A percentile compares a stretch with the other conserved stretches of the same genome.
Evolutionary conservation across 1,140 invertebrate genomes (phyloP).

Genomic region (Drosophila burlai): DNA sequence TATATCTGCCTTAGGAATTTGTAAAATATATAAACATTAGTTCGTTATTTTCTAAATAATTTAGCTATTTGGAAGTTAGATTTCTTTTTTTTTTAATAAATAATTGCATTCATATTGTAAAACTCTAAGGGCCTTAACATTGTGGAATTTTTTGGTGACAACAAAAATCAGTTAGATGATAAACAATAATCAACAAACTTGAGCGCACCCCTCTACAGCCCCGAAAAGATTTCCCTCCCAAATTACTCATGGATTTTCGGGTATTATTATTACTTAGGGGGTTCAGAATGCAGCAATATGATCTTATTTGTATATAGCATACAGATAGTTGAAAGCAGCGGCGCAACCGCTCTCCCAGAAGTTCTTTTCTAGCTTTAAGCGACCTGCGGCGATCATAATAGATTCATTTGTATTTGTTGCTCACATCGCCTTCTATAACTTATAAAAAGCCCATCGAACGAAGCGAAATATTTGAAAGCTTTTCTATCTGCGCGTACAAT

Average conservation of each 20-base stretch:
- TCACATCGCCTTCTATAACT: slow-evolving; percentile 23
- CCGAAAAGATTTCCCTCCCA: not conserved
- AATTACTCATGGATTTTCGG: slow-evolving; percentile 1
- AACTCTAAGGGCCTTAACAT: no score
- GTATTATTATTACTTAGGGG: slow-evolving; percentile 1
- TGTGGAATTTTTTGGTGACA: no score
- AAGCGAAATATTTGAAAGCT: slow-evolving; percentile 51
- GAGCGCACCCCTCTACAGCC: not conserved
- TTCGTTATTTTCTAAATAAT: no score
- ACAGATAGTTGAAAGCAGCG: slow-evolving; percentile 13
- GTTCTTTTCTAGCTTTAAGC: slow-evolving; percentile 9
- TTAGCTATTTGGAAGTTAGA: no score
- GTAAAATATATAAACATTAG: no score
- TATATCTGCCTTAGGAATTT: no score
- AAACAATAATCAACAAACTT: not conserved
- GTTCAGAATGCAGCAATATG: slow-evolving; percentile 17
- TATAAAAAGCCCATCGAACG: slow-evolving; percentile 34
- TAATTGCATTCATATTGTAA: no score
- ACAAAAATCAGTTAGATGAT: not conserved
- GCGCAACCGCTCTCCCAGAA: not conserved
- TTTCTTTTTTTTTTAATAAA: no score
- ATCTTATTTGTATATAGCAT: not conserved
- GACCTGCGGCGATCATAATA: slow-evolving; percentile 33
- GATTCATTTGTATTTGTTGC: slow-evolving; percentile 19
- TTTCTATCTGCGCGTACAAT: slow-evolving; percentile 45